Conservation (phyloP, 2,888 invertebrate genomes). For the Caenorhabditis sp. region DNA sequence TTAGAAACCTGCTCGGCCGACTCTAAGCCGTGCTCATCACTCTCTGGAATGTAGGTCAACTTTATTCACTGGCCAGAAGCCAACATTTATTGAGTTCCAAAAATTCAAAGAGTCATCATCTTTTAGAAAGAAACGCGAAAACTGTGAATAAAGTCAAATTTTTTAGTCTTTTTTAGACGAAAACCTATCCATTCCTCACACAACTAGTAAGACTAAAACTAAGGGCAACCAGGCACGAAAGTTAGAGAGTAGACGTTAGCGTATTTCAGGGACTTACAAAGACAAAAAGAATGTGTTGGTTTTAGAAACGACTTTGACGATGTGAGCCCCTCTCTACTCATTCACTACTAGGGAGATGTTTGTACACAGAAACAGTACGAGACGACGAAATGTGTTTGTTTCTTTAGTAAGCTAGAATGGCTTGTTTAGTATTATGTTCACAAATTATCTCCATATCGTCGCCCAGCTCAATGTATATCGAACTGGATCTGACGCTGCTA, state of each 20-base stretch:
- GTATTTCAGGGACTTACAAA: slow-evolving; percentile 49
- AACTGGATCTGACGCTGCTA: slow-evolving; percentile 58
- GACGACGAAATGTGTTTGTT: not conserved
- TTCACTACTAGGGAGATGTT: slow-evolving; percentile 48
- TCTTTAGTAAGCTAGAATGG: slow-evolving; percentile 55
- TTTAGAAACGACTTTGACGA: slow-evolving; percentile 49
- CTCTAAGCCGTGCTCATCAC: slow-evolving; percentile 61
- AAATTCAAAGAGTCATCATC: slow-evolving; percentile 11
- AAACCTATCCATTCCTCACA: slow-evolving; percentile 63
- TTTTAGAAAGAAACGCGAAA: slow-evolving; percentile 57
- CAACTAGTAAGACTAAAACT: slow-evolving; percentile 47
- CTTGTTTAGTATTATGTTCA: slow-evolving; percentile 57
- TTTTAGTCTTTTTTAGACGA: slow-evolving; percentile 58
- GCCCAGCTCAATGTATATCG: slow-evolving; percentile 67
- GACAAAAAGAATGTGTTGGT: slow-evolving; percentile 32
- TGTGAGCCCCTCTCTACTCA: slow-evolving; percentile 61
- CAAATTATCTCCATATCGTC: slow-evolving; percentile 68
- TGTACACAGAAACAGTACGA: slow-evolving; percentile 44
- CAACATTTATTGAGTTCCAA: slow-evolving; percentile 32
- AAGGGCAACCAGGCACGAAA: slow-evolving; percentile 60
- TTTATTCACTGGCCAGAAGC: slow-evolving; percentile 54
- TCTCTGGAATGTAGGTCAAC: slow-evolving; percentile 56
- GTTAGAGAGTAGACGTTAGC: slow-evolving; percentile 43
- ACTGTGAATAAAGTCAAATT: slow-evolving; percentile 53
- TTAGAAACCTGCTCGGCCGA: slow-evolving; percentile 48